phyloP scores from a whole-genome alignment of 2,888 invertebrate species.

The Eudemis profundana region DNA sequence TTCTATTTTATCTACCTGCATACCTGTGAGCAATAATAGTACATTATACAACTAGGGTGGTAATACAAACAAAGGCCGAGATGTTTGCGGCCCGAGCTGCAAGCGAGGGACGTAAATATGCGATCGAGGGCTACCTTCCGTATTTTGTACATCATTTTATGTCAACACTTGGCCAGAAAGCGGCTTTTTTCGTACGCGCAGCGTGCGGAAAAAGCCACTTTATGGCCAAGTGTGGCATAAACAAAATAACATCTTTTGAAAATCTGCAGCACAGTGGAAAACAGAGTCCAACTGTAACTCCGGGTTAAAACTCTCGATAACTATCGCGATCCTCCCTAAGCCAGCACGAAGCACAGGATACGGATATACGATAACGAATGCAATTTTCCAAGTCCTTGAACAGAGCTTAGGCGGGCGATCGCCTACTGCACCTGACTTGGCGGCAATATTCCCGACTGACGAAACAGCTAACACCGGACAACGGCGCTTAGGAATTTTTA shows the following conservation, averaged over 20 bases:
- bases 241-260: background rate
- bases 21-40: too few species aligned
- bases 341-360: conserved; percentile 57
- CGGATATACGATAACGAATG: conserved; percentile 84
- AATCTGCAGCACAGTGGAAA: background rate
- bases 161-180: too few species aligned
- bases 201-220: too few species aligned
- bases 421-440: conserved; percentile 62
- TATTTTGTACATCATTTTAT: too few species aligned
- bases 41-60: too few species aligned
- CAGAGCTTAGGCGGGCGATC: conserved; percentile 76
- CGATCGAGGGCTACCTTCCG: too few species aligned
- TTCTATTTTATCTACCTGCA: too few species aligned
- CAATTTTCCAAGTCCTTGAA: conserved; percentile 82
- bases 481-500: background rate
- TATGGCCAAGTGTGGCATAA: too few species aligned
- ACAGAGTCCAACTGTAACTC: background rate
- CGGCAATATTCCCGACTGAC: conserved; percentile 26
- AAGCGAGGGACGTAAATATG: too few species aligned
- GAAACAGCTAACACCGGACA: conserved; percentile 5
- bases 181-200: too few species aligned
- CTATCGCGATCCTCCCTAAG: conserved; percentile 27
- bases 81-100: too few species aligned
- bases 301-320: conserved; percentile 27
- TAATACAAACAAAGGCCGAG: too few species aligned